Evolutionary conservation across 2,113 vertebrate genomes (phyloP).

Genomic region (Caloenas nicobarica): DNA sequence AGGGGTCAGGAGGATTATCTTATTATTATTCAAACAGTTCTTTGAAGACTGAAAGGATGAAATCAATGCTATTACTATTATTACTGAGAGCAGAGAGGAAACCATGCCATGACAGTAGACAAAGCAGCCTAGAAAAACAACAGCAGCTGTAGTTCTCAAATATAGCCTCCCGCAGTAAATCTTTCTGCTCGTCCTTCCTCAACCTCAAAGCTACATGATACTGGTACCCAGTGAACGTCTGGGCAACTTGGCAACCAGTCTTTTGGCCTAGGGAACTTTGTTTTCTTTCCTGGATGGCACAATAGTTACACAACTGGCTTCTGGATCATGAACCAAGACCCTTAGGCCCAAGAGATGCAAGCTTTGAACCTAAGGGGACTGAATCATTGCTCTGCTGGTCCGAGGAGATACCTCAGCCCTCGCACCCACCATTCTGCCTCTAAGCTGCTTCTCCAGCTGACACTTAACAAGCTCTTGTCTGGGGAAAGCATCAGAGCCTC

Average conservation of each 20-base stretch:
- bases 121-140: not conserved
- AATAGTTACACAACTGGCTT: accelerated
- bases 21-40: not conserved
- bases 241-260: not conserved
- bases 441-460: not conserved
- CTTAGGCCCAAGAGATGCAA: not conserved
- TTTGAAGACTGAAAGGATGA: conserved; percentile 19
- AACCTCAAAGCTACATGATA: not conserved
- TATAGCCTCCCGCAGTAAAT: accelerated
- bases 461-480: not conserved
- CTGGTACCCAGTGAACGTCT: not conserved
- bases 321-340: not conserved
- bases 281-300: not conserved
- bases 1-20: not conserved
- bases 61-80: not conserved
- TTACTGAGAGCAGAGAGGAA: not conserved
- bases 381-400: not conserved
- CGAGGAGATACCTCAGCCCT: not conserved
- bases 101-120: not conserved
- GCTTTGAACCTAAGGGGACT: not conserved
- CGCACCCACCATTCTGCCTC: not conserved
- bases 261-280: not conserved
- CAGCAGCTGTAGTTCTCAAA: not conserved
- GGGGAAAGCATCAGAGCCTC: not conserved
- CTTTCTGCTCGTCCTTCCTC: accelerated